Conservation (phyloP, 1,140 invertebrate genomes). For the Tetramorium alpestre region DNA sequence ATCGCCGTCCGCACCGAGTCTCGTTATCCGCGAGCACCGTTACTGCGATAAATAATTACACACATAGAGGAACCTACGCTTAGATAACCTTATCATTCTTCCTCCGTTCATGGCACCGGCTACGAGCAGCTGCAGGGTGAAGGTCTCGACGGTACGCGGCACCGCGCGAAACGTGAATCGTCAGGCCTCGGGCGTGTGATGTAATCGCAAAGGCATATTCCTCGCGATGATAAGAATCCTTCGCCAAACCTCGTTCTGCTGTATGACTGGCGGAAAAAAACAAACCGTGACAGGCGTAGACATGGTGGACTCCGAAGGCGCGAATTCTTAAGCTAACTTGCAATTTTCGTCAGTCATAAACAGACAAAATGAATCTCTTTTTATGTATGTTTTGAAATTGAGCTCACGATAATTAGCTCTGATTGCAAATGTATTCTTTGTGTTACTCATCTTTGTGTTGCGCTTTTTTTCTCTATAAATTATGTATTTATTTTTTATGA, state of each 20-base stretch:
- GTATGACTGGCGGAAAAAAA: not conserved
- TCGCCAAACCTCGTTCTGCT: not conserved
- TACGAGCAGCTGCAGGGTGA: too few species aligned
- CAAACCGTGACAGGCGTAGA: not conserved
- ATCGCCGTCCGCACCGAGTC: not conserved
- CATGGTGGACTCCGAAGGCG: not conserved
- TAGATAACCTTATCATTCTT: slow-evolving; percentile 73
- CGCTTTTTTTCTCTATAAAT: not conserved
- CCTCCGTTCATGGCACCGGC: not conserved
- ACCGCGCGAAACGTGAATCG: not conserved
- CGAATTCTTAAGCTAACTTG: not conserved
- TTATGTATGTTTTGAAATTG: not conserved
- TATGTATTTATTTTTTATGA: not conserved
- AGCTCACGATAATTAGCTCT: not conserved
- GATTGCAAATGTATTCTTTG: not conserved
- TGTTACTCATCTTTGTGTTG: not conserved
- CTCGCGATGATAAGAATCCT: not conserved
- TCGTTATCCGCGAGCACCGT: not conserved
- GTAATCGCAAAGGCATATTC: not conserved
- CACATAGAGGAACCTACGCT: slow-evolving; percentile 73
- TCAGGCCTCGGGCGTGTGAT: not conserved
- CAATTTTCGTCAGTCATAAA: not conserved
- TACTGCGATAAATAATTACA: slow-evolving; percentile 21
- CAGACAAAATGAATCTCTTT: not conserved
- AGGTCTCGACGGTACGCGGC: not conserved